A percentile compares a stretch with the other conserved stretches of the same genome.
phyloP scores from a whole-genome alignment of 2,888 invertebrate genomes.

The Ophion slaviceki region DNA sequence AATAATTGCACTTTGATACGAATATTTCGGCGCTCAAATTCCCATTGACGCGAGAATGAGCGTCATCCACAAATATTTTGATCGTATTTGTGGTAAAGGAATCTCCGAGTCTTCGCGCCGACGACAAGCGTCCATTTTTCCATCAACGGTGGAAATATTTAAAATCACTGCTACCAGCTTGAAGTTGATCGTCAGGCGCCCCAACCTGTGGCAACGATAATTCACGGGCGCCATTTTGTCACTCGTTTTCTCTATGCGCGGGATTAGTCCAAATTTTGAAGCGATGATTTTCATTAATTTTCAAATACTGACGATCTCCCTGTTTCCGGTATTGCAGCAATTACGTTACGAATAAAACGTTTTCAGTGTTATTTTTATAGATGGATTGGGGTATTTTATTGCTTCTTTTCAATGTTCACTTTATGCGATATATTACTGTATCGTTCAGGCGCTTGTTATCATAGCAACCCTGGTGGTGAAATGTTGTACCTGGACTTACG shows the following conservation, averaged over 20 bases:
- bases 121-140: constrained; percentile 13
- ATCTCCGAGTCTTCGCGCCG: background rate
- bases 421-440: too few species aligned
- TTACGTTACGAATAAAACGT: too few species aligned
- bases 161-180: constrained; percentile 66
- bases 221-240: background rate
- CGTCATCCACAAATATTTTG: constrained; percentile 1
- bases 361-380: too few species aligned
- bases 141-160: constrained; percentile 60
- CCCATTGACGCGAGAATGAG: background rate
- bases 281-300: too few species aligned
- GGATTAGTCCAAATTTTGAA: background rate
- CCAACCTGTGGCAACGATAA: background rate
- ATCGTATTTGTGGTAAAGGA: constrained; percentile 10
- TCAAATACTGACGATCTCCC: too few species aligned
- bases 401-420: too few species aligned
- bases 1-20: constrained; percentile 27
- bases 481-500: too few species aligned
- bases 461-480: too few species aligned
- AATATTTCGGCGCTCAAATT: background rate
- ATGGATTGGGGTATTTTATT: too few species aligned
- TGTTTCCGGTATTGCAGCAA: too few species aligned
- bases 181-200: background rate
- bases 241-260: background rate
- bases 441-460: too few species aligned